A percentile compares a stretch with the other conserved stretches of the same genome.
These are phyloP conservation scores for Drosophila punjabiensis DNA, from an alignment of 1,140 invertebrate species.

Conservation along the genomic window DNA sequence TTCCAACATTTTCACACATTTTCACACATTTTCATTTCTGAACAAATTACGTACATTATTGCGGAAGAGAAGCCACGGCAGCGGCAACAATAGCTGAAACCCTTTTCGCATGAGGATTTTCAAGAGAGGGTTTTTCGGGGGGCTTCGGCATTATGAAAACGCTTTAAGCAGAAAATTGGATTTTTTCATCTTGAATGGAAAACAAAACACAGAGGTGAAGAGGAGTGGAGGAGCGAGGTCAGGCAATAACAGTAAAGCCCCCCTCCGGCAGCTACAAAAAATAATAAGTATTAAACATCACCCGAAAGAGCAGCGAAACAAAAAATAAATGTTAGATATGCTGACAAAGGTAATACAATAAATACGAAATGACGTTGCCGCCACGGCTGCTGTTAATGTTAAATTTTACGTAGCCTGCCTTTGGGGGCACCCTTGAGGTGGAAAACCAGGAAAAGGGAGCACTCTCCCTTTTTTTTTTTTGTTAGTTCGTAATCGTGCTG, in stretches of 20 bases:
- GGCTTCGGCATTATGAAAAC: conserved; percentile 66
- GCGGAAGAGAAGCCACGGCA: conserved; percentile 44
- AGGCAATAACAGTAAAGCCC: conserved; percentile 74
- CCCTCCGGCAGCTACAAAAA: conserved; percentile 65
- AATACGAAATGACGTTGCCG: conserved; percentile 75
- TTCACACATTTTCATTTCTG: conserved; percentile 61
- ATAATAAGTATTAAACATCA: conserved; percentile 81
- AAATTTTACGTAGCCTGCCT: conserved; percentile 75
- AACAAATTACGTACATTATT: conserved; percentile 70
- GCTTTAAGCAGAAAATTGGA: conserved; percentile 80
- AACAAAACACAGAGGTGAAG: conserved; percentile 53
- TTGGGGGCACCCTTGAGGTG: conserved; percentile 47
- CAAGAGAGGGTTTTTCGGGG: neutral
- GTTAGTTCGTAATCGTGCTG: conserved; percentile 43
- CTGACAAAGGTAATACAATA: conserved; percentile 83
- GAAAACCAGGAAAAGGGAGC: neutral
- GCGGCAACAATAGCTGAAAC: conserved; percentile 50
- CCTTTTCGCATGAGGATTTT: conserved; percentile 52
- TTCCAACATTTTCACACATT: conserved; percentile 62
- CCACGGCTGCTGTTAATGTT: conserved; percentile 64
- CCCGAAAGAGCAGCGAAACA: conserved; percentile 56
- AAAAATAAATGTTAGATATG: conserved; percentile 79
- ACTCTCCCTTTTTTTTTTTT: conserved; percentile 16
- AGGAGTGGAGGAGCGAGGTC: conserved; percentile 24
- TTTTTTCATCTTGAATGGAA: conserved; percentile 78